Percentiles rank a stretch among this genome's conserved stretches.
Evolutionary conservation across 1,140 invertebrate species (phyloP).

Genomic region (Drosophila hydei): DNA sequence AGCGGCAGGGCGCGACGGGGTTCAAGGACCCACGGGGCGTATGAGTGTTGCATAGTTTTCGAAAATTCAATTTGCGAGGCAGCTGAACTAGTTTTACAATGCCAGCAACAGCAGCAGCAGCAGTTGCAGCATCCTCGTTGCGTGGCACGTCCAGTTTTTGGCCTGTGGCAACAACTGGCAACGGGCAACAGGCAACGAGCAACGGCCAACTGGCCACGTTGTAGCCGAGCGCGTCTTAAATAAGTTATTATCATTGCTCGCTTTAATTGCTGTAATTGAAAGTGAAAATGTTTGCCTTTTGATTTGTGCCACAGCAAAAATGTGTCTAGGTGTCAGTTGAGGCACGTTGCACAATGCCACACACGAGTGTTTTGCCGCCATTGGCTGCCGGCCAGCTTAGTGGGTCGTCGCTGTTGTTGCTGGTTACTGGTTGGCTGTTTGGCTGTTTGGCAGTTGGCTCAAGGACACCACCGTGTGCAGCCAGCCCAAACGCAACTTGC

Average conservation of each 20-base stretch:
- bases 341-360: constrained; percentile 43
- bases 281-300: constrained; percentile 81
- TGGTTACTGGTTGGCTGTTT: not conserved
- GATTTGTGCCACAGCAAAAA: constrained; percentile 78
- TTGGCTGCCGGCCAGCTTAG: not conserved
- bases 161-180: constrained; percentile 18
- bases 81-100: constrained; percentile 67
- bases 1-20: constrained; percentile 21
- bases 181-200: not conserved
- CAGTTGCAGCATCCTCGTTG: constrained; percentile 9
- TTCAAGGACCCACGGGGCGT: constrained; percentile 70
- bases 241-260: constrained; percentile 82
- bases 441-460: constrained; percentile 17
- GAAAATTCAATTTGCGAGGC: constrained; percentile 75
- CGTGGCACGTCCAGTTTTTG: constrained; percentile 26
- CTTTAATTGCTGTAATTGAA: constrained; percentile 83
- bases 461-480: constrained; percentile 51
- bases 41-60: constrained; percentile 80
- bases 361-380: constrained; percentile 16
- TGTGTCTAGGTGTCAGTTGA: constrained; percentile 77
- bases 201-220: not conserved
- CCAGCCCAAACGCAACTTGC: constrained; percentile 54
- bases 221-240: constrained; percentile 59
- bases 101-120: constrained; percentile 25
- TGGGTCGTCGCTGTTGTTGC: constrained; percentile 21